Evolutionary conservation across 2,113 vertebrate species (phyloP), one percentile per base, ranked within the genome.

Genomic region (Siphamia tubifer): DNA sequence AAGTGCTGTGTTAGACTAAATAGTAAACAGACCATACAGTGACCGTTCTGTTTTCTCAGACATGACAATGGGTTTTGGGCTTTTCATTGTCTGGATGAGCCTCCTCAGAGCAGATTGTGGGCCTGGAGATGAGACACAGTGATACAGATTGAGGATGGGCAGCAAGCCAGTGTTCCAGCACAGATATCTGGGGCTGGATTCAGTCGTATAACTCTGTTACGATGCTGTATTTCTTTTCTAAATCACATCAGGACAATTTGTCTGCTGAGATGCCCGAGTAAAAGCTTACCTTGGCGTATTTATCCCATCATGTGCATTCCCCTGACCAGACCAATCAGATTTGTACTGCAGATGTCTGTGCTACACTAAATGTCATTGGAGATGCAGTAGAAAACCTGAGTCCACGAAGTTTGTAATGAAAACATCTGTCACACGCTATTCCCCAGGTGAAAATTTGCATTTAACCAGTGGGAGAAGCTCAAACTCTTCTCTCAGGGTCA

Each of bases 171-270:
- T 10, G 51, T 38, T 75, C 61, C 51, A 36, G 39, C 62, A 57
- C 67, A 73, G 74, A 77, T 63, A 15, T 82, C 75, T 73, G 48
- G 85, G 80, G 35, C 53, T 77, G 63, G 52, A 68, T 40, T 20
- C 15, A 2, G 11, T 51, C 44, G 24, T 42, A 9, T 91, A 90
- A 92, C 83, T 68, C 25, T 28, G 87, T 92, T 90, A 91, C 45
- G 35, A 23, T 55, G 81, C 78, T 38, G 43, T 79, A 72, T 80
- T 81, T 81, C 65, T 84, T 78, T 38, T 55, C 65, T 35, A 92
- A 94, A 95, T 94, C 80, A 34, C 72, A 93, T 95, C 92, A 95
- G 60, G 64, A 79, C 74, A 87, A 63, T 87, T 90, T 80, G 77
- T 72, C 61, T 62, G 57, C 48, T 51, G 79, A 83, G 84, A 81